These are phyloP conservation scores for Macroteleia sp. DNA, from an alignment of 2,888 invertebrate genomes.

Conservation along the genomic window DNA sequence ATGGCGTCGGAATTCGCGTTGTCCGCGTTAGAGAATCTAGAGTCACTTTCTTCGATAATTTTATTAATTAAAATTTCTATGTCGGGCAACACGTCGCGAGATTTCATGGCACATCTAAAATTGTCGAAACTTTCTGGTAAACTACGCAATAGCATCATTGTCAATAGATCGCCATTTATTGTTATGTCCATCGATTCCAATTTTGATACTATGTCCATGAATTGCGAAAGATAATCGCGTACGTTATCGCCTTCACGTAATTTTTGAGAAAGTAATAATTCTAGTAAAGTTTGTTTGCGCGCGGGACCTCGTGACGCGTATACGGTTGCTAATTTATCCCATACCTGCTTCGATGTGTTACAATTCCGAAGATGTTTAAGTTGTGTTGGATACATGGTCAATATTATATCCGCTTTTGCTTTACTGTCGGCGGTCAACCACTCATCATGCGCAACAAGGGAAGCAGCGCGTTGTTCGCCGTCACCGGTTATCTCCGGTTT, in stretches of 20 bases:
- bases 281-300: slow-evolving; percentile 7
- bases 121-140: slow-evolving; percentile 24
- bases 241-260: slow-evolving; percentile 20
- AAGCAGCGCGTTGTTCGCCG: background rate
- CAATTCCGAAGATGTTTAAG: slow-evolving; percentile 26
- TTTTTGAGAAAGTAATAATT: slow-evolving; percentile 11
- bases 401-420: slow-evolving; percentile 16
- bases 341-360: slow-evolving; percentile 12
- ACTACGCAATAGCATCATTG: slow-evolving; percentile 25
- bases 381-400: slow-evolving; percentile 15
- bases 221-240: slow-evolving; percentile 13
- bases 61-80: background rate
- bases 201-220: slow-evolving; percentile 50
- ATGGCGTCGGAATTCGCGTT: too few relatives aligned
- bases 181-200: slow-evolving; percentile 33
- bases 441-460: background rate
- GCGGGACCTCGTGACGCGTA: slow-evolving; percentile 37
- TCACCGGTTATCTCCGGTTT: background rate
- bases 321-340: slow-evolving; percentile 8
- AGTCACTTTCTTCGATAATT: background rate
- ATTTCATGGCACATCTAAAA: slow-evolving; percentile 50
- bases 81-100: slow-evolving; percentile 39
- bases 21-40: too few relatives aligned
- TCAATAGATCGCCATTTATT: slow-evolving; percentile 31
- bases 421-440: background rate